Evolutionary conservation across 2,888 invertebrate species (phyloP).

Genomic region (Asteroscopus sphinx): DNA sequence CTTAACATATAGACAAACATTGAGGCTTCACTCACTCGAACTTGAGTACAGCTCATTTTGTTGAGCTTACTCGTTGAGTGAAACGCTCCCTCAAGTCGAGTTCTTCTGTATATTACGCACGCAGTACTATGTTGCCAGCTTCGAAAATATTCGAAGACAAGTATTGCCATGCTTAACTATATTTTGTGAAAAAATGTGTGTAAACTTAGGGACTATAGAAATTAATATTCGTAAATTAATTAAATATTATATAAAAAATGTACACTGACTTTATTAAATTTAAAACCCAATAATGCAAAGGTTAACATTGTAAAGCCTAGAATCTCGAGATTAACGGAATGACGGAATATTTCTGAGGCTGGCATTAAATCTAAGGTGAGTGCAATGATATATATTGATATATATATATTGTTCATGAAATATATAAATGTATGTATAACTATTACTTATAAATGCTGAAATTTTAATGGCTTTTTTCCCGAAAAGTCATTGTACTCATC

Average conservation of each 20-base stretch:
- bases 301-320: conserved; percentile 44
- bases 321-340: conserved; percentile 59
- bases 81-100: conserved; percentile 35
- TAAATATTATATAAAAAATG: conserved; percentile 49
- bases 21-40: conserved; percentile 18
- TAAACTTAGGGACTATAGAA: conserved; percentile 46
- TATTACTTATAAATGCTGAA: conserved; percentile 34
- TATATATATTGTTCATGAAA: conserved; percentile 61
- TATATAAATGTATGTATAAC: conserved; percentile 66
- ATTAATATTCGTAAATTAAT: conserved; percentile 47
- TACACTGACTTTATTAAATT: conserved; percentile 47
- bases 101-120: conserved; percentile 56
- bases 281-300: conserved; percentile 43
- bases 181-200: conserved; percentile 42
- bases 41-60: conserved; percentile 4
- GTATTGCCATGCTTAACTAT: conserved; percentile 57
- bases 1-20: conserved; percentile 18
- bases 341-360: conserved; percentile 69
- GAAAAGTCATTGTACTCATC: too few relatives aligned
- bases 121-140: conserved; percentile 65
- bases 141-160: conserved; percentile 64
- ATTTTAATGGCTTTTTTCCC: too few relatives aligned
- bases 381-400: conserved; percentile 72
- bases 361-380: conserved; percentile 65
- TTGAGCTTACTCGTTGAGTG: conserved; percentile 36